These are phyloP conservation scores for Orcinus orca DNA, from an alignment of 2,113 vertebrate species.

Conservation along the genomic window DNA sequence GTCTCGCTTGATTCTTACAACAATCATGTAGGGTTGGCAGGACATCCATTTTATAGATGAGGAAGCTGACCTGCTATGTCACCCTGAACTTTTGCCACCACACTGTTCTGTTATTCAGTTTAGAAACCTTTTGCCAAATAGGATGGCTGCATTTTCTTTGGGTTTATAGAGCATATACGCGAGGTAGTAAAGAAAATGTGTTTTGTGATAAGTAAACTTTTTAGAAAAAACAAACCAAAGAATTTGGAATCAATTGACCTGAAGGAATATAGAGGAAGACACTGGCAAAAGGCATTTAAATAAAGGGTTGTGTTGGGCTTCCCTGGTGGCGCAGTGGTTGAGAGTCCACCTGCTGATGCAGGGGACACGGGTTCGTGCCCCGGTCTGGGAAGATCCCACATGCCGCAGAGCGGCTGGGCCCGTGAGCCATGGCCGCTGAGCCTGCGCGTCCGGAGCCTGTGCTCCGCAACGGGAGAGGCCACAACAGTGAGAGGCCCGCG, in stretches of 20 bases:
- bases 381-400: too few species aligned
- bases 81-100: neutral
- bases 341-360: too few species aligned
- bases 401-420: too few species aligned
- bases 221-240: neutral
- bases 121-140: neutral
- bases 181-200: neutral
- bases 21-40: neutral
- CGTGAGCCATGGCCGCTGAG: too few species aligned
- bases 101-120: neutral
- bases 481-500: too few species aligned
- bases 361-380: too few species aligned
- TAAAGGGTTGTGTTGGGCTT: neutral
- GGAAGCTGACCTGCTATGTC: neutral
- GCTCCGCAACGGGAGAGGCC: too few species aligned
- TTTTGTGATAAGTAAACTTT: neutral
- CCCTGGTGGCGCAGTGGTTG: too few species aligned
- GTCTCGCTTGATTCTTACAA: neutral
- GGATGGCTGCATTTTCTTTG: neutral
- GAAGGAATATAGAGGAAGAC: neutral
- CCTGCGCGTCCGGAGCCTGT: too few species aligned
- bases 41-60: neutral
- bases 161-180: neutral
- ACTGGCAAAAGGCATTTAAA: neutral
- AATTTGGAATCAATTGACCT: neutral